Percentiles rank a stretch among this genome's conserved stretches.
Conservation (phyloP, 2,888 invertebrate genomes). For the Hybos culiciformis region DNA sequence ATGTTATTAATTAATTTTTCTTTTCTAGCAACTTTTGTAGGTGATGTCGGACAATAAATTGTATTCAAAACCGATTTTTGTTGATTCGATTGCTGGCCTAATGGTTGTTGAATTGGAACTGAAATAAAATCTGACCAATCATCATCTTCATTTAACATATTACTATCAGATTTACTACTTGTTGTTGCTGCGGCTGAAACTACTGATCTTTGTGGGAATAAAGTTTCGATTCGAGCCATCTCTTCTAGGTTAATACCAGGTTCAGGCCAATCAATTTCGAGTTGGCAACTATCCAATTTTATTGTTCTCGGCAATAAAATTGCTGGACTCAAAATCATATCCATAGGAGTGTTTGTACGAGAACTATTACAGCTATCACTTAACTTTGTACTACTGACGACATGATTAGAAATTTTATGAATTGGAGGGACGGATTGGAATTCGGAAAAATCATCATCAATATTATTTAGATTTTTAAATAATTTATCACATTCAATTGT, state of each 20-base stretch:
- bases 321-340: constrained; percentile 32
- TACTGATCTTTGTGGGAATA: constrained; percentile 27
- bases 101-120: constrained; percentile 20
- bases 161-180: background rate
- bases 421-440: constrained; percentile 33
- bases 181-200: constrained; percentile 6
- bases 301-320: constrained; percentile 29
- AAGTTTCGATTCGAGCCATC: constrained; percentile 31
- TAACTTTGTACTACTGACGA: constrained; percentile 12
- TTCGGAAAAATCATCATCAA: constrained; percentile 39
- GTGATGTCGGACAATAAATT: constrained; percentile 10
- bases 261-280: constrained; percentile 42
- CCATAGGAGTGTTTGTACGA: constrained; percentile 14
- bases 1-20: background rate
- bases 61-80: constrained; percentile 6
- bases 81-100: constrained; percentile 7
- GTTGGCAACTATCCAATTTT: constrained; percentile 21
- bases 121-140: constrained; percentile 45
- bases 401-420: constrained; percentile 12
- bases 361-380: too few relatives aligned
- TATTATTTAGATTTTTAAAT: too few relatives aligned
- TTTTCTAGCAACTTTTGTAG: constrained; percentile 10
- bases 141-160: constrained; percentile 31
- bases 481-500: too few relatives aligned
- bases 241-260: constrained; percentile 35